phyloP scores from a whole-genome alignment of 2,888 invertebrate genomes.

The Cephus pygmeus region DNA sequence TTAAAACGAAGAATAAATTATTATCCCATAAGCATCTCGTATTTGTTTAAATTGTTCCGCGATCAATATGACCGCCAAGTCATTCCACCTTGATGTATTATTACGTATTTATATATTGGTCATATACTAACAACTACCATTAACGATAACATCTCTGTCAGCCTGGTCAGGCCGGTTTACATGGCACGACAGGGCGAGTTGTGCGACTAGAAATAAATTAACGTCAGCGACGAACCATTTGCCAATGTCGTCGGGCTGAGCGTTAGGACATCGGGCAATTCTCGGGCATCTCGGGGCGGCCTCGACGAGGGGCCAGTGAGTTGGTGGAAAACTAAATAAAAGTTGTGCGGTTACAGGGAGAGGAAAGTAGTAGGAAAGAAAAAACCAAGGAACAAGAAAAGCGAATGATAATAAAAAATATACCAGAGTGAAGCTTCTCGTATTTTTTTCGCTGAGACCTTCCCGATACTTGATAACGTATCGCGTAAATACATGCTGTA shows the following conservation, averaged over 20 bases:
- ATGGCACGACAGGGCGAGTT: not conserved
- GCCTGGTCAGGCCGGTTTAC: not conserved
- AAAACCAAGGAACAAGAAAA: not conserved
- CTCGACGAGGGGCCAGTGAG: not conserved
- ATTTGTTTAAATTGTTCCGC: not conserved
- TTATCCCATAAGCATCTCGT: not conserved
- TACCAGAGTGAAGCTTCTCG: not conserved
- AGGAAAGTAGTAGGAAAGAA: not conserved
- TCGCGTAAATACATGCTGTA: not conserved
- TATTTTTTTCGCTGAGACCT: not conserved
- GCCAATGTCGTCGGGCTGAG: not conserved
- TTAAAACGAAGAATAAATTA: not conserved
- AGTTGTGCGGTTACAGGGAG: not conserved
- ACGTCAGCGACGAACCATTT: not conserved
- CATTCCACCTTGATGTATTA: not conserved
- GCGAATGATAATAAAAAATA: not conserved
- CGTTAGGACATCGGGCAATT: slow-evolving; percentile 12
- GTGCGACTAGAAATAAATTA: not conserved
- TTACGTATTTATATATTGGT: not conserved
- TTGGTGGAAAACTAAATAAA: slow-evolving; percentile 2
- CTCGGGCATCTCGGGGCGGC: not conserved
- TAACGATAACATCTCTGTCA: not conserved
- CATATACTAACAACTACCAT: not conserved
- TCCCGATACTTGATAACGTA: not conserved
- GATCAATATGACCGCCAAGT: not conserved